A percentile compares a stretch with the other conserved stretches of the same genome.
These are phyloP conservation scores for Byasa hedistus DNA, from an alignment of 2,888 invertebrate genomes.

Conservation along the genomic window DNA sequence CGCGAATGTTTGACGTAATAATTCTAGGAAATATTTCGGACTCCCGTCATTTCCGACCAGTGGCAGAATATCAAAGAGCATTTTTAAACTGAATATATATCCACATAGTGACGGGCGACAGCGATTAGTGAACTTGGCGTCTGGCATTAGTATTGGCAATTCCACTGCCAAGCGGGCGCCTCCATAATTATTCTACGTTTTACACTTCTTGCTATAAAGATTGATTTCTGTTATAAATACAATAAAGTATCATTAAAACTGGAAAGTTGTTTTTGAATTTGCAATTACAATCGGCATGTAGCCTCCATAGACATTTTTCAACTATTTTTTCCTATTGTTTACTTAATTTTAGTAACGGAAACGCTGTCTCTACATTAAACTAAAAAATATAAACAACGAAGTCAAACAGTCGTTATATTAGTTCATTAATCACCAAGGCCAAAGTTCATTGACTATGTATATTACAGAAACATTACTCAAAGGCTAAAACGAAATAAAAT, in stretches of 20 bases:
- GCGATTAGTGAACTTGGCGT: not conserved
- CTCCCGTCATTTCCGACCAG: not conserved
- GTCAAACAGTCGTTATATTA: not conserved
- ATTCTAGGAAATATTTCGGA: not conserved
- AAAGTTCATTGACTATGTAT: not conserved
- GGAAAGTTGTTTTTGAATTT: no score
- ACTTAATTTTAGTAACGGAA: no score
- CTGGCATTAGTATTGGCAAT: not conserved
- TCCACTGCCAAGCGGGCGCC: constrained; percentile 1
- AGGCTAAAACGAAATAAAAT: not conserved
- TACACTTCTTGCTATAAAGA: not conserved
- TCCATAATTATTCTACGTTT: not conserved
- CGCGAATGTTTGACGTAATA: not conserved
- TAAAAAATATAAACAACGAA: not conserved
- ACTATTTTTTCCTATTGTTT: no score
- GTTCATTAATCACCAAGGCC: not conserved
- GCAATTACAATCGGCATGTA: no score
- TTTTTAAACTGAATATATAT: not conserved
- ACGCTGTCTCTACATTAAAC: no score
- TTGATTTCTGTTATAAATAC: not conserved
- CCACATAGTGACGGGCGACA: not conserved
- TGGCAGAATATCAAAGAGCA: not conserved
- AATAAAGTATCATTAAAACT: no score
- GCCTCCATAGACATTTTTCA: no score
- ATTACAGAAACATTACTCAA: not conserved